Evolutionary conservation across 2,113 vertebrate species (phyloP).

Genomic region (Channa argus): DNA sequence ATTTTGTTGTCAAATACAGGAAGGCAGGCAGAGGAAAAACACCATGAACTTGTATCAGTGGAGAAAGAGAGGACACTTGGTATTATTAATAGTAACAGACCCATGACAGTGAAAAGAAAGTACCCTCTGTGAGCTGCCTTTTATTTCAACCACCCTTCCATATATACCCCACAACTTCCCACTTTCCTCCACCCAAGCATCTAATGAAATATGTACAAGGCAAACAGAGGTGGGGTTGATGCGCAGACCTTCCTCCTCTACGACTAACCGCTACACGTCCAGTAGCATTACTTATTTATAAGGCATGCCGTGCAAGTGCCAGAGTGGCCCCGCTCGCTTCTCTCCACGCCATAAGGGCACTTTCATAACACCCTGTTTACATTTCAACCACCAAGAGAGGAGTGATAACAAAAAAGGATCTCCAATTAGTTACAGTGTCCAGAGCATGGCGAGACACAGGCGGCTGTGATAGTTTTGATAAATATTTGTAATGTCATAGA

Average conservation of each 20-base stretch:
- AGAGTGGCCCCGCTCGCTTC: conserved; percentile 81
- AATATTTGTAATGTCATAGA: conserved; percentile 71
- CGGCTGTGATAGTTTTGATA: conserved; percentile 52
- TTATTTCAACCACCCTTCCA: conserved; percentile 80
- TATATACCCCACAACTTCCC: conserved; percentile 71
- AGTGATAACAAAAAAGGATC: conserved; percentile 77
- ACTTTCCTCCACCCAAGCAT: conserved; percentile 68
- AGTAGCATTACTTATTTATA: conserved; percentile 87
- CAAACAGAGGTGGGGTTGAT: conserved; percentile 88
- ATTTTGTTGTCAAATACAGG: conserved; percentile 86
- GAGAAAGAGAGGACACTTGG: conserved; percentile 78
- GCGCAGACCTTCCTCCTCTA: conserved; percentile 81
- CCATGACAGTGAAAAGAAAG: conserved; percentile 85
- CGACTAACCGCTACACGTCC: conserved; percentile 86
- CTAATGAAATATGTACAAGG: conserved; percentile 87
- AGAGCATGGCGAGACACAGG: conserved; percentile 60
- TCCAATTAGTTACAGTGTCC: conserved; percentile 82
- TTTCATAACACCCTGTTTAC: conserved; percentile 85
- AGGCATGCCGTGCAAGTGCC: conserved; percentile 84
- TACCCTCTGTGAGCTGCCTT: conserved; percentile 81
- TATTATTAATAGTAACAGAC: conserved; percentile 85
- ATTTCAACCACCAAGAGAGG: conserved; percentile 77
- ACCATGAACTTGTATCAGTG: conserved; percentile 78
- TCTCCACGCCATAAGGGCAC: conserved; percentile 80
- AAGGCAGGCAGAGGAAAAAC: conserved; percentile 75